Evolutionary conservation across 2,888 invertebrate species (phyloP), one percentile per base, ranked within the genome.

Genomic region (Chrysolina americana): DNA sequence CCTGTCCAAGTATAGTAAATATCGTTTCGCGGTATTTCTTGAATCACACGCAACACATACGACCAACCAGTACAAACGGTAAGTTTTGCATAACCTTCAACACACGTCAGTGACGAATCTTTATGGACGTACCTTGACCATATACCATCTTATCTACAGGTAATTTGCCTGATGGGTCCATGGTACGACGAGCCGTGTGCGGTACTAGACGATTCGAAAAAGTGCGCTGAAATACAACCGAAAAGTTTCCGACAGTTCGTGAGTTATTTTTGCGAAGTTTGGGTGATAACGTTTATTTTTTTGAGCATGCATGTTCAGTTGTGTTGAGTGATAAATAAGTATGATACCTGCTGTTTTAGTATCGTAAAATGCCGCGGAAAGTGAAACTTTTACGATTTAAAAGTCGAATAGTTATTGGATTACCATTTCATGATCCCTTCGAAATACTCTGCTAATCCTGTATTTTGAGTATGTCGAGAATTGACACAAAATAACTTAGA

Each of bases 101-200:
- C 36, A 53, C 28, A 68, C 56, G 53, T 41, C 41, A 21, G 53
- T 53, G 53, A 41, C 68, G 41, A 41, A 53, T 53, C 53, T 68
- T 48, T 53, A 53, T 41, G 11, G 10, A 19, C 76, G 72, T 70
- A 83, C 84, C 85, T 85, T 84, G 83, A 83, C 83, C 84, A 59
- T 17, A 59, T 36, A 59, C n/a, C 59, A 83, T 85, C 83, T 84
- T 85, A 84, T 84, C 84, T 84, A 78, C 75, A 80, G 78, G 81
- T 75, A 77, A 70, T 77, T 76, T 62, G 72, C 63, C 63, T 70
- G 56, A 62, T 69, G 63, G 69, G 73, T 71, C 68, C 75, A 71
- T 53, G 59, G 70, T 73, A 59, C 62, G 50, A 9, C 19, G 41
- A 65, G 15, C 17, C 17, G 28, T 65, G 65, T 23, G 23, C 6